phyloP scores from a whole-genome alignment of 2,113 vertebrate species.

The Anhinga anhinga region DNA sequence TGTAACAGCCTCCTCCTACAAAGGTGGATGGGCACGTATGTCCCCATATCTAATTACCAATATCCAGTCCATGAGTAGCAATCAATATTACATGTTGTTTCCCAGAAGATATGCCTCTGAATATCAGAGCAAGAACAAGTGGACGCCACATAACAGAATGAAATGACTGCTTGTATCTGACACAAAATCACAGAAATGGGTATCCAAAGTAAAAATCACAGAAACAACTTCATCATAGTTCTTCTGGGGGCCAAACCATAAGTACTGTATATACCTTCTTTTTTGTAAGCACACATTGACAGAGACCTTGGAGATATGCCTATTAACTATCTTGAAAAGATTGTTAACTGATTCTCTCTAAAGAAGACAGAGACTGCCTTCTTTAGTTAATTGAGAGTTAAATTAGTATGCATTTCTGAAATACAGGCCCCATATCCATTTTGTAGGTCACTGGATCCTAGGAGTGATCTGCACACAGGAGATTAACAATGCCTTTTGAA shows the following conservation, averaged over 20 bases:
- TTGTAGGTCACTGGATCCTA: neutral
- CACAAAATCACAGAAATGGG: neutral
- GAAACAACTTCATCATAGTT: neutral
- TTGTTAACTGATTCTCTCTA: neutral
- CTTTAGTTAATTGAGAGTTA: neutral
- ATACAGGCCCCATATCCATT: neutral
- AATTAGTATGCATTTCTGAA: neutral
- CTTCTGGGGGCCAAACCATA: neutral
- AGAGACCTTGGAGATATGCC: neutral
- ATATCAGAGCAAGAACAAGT: neutral
- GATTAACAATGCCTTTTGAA: constrained; percentile 39
- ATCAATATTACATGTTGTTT: neutral
- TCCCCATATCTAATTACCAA: neutral
- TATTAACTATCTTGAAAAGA: neutral
- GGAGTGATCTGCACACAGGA: neutral
- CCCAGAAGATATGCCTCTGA: neutral
- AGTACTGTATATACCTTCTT: neutral
- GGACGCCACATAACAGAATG: neutral
- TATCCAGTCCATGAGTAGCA: neutral
- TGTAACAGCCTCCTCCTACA: neutral
- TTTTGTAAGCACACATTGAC: neutral
- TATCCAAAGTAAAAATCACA: neutral
- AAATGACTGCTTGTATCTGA: neutral
- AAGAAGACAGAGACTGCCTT: neutral
- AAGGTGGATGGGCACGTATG: neutral